Percentiles rank a stretch among this genome's conserved stretches.
These are phyloP conservation scores for Agelastica alni DNA, from an alignment of 2,888 invertebrate genomes.

Conservation along the genomic window DNA sequence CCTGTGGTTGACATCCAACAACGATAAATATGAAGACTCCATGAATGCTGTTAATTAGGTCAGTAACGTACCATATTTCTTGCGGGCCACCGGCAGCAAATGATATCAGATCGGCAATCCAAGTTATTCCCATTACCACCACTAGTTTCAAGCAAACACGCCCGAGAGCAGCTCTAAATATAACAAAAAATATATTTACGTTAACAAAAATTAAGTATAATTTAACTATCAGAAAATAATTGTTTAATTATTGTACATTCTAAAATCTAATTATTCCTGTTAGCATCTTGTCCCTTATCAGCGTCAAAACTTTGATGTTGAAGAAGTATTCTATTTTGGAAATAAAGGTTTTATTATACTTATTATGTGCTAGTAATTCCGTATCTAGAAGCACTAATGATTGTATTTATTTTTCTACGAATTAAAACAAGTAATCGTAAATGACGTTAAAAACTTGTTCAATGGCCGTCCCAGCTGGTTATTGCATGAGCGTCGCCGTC, in stretches of 20 bases:
- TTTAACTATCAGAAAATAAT: too few relatives aligned
- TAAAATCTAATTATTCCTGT: too few relatives aligned
- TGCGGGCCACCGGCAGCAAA: slow-evolving; percentile 82
- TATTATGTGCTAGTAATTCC: background rate
- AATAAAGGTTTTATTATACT: background rate
- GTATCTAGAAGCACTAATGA: background rate
- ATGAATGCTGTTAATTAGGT: slow-evolving; percentile 83
- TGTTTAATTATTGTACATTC: too few relatives aligned
- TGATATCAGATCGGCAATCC: slow-evolving; percentile 82
- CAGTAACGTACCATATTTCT: slow-evolving; percentile 82
- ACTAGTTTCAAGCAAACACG: slow-evolving; percentile 86
- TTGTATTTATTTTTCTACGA: background rate
- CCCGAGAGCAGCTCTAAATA: slow-evolving; percentile 77
- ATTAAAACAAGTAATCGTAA: background rate
- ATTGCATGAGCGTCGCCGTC: too few relatives aligned
- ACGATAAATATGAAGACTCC: slow-evolving; percentile 89
- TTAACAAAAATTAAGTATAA: too few relatives aligned
- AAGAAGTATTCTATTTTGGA: background rate
- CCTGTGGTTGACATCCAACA: slow-evolving; percentile 87
- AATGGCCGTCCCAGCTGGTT: too few relatives aligned
- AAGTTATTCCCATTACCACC: slow-evolving; percentile 78
- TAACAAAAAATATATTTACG: too few relatives aligned
- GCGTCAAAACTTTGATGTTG: background rate
- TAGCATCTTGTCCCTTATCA: too few relatives aligned
- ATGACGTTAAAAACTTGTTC: background rate